A percentile compares a stretch with the other conserved stretches of the same genome.
phyloP scores from a whole-genome alignment of 2,888 invertebrate genomes.

The Bhutanitis thaidina region DNA sequence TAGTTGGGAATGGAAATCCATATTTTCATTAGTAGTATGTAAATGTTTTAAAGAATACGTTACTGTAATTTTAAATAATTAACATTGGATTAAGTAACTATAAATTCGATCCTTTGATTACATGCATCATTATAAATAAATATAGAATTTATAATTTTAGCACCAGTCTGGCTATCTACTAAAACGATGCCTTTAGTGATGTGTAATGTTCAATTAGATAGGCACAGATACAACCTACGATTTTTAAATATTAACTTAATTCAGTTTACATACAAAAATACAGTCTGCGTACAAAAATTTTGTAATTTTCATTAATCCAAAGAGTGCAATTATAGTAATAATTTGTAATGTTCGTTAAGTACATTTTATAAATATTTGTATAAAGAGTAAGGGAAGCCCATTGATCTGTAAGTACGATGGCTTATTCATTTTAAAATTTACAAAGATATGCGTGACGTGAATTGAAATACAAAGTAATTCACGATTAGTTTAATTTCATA shows the following conservation, averaged over 20 bases:
- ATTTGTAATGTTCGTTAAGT: background rate
- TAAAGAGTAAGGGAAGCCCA: slow-evolving; percentile 10
- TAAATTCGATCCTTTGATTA: too few relatives aligned
- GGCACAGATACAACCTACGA: too few relatives aligned
- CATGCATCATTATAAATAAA: too few relatives aligned
- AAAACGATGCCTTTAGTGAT: background rate
- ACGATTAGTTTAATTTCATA: background rate
- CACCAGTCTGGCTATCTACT: background rate
- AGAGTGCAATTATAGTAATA: too few relatives aligned
- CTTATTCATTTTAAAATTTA: slow-evolving; percentile 7
- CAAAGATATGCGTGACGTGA: background rate
- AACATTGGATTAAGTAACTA: too few relatives aligned
- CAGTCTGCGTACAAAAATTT: too few relatives aligned
- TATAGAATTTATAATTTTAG: slow-evolving; percentile 1
- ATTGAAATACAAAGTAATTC: background rate
- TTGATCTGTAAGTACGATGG: slow-evolving; percentile 19
- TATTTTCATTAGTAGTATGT: slow-evolving; percentile 1
- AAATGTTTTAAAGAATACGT: too few relatives aligned
- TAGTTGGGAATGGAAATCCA: slow-evolving; percentile 51
- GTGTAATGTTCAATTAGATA: background rate
- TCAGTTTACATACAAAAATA: too few relatives aligned
- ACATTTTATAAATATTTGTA: slow-evolving; percentile 3
- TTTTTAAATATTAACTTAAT: too few relatives aligned
- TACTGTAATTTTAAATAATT: slow-evolving; percentile 9
- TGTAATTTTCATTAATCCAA: too few relatives aligned